Base-by-base conservation (phyloP, 2,113 vertebrate genomes). In the Pseudonaja textilis region DNA sequence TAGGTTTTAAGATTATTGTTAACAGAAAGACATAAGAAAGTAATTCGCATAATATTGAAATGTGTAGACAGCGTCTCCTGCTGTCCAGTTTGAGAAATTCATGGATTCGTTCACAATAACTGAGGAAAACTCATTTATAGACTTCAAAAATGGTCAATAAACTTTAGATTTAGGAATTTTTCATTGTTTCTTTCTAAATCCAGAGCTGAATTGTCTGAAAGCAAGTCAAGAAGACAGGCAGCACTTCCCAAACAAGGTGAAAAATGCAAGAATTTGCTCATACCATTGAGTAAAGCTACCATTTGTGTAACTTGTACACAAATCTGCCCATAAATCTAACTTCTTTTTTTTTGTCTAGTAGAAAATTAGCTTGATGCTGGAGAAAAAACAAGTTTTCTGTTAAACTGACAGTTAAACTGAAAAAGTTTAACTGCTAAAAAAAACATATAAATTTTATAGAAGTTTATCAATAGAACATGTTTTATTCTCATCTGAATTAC, bases 21-120 rank as follows among this genome's bases (percentile, higher is more conserved):
- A 45, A 85, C 10, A 26, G 11, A 42, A 52, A 87, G 56, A 16
- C 56, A 3, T 3, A 92, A 94, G 50, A 93, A 94, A 93, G 93
- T 54, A 91, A 57, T n/a, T 95, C 11, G 23, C 89, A 89, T 45
- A 52, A 20, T 45, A 85, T n/a, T 93, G 95, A 91, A 92, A 96
- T 95, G 96, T 97, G 97, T 94, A 87, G 90, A 97, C 93, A 97
- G 98, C 98, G 97, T 98, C 98, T 96, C 97, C 98, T 98, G 95
- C 97, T 97, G 98, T 96, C 94, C 94, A 92, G 10, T 93, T 96
- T 89, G 39, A 85, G 96, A 91, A 96, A 97, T 95, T 95, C 90
- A 54, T 89, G 50, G 92, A 45, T 88, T 86, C 52, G 93, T 54
- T 93, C 93, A 92, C 57, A 54, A 20, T 93, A 93, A 96, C 96